A percentile compares a stretch with the other conserved stretches of the same genome.
These are phyloP conservation scores for Conus canariensis DNA, from an alignment of 2,888 invertebrate species.

Conservation along the genomic window DNA sequence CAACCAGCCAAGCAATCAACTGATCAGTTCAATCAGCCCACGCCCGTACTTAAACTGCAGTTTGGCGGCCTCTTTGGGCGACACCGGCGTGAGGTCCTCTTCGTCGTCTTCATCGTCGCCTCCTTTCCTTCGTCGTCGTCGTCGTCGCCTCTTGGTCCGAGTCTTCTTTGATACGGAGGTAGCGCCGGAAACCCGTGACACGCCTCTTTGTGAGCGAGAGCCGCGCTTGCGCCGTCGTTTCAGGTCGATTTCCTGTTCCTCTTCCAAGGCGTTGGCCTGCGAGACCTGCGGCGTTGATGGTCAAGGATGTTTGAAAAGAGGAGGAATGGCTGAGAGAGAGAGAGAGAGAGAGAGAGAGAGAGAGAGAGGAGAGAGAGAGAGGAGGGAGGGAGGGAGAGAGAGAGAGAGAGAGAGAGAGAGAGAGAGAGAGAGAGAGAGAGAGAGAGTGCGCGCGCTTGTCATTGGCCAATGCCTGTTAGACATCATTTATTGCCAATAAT, in stretches of 20 bases:
- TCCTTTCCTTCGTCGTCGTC: not conserved
- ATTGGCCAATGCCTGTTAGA: too few species aligned
- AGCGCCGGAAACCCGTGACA: not conserved
- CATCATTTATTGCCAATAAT: too few species aligned
- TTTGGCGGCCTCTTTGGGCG: slow-evolving; percentile 16
- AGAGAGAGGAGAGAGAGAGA: too few species aligned
- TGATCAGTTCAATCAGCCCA: too few species aligned
- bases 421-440: too few species aligned
- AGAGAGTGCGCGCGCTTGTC: too few species aligned
- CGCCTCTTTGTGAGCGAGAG: not conserved
- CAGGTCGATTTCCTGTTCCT: not conserved
- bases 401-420: too few species aligned
- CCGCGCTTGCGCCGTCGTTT: slow-evolving; percentile 28
- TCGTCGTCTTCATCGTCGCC: not conserved
- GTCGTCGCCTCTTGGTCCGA: not conserved
- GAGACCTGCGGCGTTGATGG: not conserved
- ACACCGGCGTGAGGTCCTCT: not conserved
- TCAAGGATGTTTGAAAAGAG: not conserved
- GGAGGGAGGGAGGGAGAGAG: too few species aligned
- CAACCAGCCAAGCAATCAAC: too few species aligned
- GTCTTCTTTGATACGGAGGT: not conserved
- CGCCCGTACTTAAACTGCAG: slow-evolving; percentile 1
- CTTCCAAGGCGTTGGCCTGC: not conserved
- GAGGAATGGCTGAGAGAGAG: not conserved
- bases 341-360: too few species aligned